phyloP scores from a whole-genome alignment of 2,888 invertebrate genomes.

The Isotomurus palustris region DNA sequence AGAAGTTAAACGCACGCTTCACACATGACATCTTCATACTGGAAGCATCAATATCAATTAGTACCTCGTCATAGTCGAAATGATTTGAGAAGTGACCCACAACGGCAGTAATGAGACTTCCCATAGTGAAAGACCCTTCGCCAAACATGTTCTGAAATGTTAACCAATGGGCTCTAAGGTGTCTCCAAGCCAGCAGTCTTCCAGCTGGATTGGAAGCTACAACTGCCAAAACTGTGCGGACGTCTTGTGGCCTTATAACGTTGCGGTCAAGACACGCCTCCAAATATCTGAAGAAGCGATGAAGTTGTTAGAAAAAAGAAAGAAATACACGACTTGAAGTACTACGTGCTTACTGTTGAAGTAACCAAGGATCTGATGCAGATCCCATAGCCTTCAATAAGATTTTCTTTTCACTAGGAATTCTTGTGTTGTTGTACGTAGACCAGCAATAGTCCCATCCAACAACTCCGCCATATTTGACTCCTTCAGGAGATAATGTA shows the following conservation, averaged over 20 bases:
- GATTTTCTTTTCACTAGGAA: conserved; percentile 66
- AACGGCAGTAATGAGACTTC: conserved; percentile 61
- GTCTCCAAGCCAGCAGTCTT: conserved; percentile 66
- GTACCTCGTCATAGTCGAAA: conserved; percentile 69
- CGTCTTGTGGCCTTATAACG: conserved; percentile 65
- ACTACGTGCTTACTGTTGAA: conserved; percentile 63
- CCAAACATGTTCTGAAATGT: conserved; percentile 61
- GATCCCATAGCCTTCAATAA: conserved; percentile 67
- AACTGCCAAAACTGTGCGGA: conserved; percentile 64
- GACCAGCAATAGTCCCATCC: conserved; percentile 78
- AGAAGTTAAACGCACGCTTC: too few relatives aligned
- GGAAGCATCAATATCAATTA: too few relatives aligned
- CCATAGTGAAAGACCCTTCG: conserved; percentile 59
- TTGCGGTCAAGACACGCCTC: conserved; percentile 66
- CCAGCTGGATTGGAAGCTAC: conserved; percentile 68
- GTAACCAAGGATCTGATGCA: conserved; percentile 71
- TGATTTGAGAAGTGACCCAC: conserved; percentile 66
- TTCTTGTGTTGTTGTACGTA: conserved; percentile 61
- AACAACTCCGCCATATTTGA: conserved; percentile 63
- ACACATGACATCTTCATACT: too few relatives aligned
- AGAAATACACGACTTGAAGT: too few relatives aligned
- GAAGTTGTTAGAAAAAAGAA: neutral
- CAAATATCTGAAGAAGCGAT: conserved; percentile 59
- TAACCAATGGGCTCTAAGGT: conserved; percentile 66
- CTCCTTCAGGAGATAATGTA: too few relatives aligned